Evolutionary conservation across 2,113 vertebrate genomes (phyloP), one percentile per base, ranked within the genome.

Genomic region (Percina caprodes): DNA sequence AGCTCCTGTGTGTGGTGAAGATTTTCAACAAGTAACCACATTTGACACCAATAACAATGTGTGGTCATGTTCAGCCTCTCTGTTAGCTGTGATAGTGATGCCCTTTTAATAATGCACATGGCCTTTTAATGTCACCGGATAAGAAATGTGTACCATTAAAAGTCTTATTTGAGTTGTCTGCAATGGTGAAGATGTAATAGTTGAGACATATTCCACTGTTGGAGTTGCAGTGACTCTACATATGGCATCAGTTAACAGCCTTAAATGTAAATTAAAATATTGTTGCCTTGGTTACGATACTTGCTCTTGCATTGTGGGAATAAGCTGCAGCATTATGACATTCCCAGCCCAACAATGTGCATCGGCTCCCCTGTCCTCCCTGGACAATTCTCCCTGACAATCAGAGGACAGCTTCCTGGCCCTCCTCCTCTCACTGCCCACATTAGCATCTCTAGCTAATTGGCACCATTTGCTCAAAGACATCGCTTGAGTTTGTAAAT

Each of bases 401-500:
- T 24, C 59, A 55, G 79, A 82, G 79, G 83, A 91, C 74, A 77
- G 77, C 71, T 79, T 80, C 77, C 86, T 84, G 84, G 77, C 83
- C 79, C 75, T 77, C 73, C 73, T 88, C 83, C 73, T 77, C 85
- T 75, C 74, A 42, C 86, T 78, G 89, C 89, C 80, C 89, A 84
- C 91, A 94, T 94, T 93, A 94, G 91, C 90, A 92, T 92, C 92
- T 88, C 78, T 52, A 83, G 79, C 81, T 94, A 94, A 95, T 94
- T 93, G 90, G 87, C 88, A 90, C 86, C 87, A 91, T 94, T 95
- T 93, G 85, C 89, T 94, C 89, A 83, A 91, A 85, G 80, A 88
- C 90, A 88, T 86, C 80, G 82, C 90, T 91, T 84, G 88, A 92
- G 86, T 88, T 88, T 85, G 86, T 88, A 95, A 95, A 95, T 94